Conservation (phyloP, 2,113 vertebrate species). For the Motacilla tschutschensis region DNA sequence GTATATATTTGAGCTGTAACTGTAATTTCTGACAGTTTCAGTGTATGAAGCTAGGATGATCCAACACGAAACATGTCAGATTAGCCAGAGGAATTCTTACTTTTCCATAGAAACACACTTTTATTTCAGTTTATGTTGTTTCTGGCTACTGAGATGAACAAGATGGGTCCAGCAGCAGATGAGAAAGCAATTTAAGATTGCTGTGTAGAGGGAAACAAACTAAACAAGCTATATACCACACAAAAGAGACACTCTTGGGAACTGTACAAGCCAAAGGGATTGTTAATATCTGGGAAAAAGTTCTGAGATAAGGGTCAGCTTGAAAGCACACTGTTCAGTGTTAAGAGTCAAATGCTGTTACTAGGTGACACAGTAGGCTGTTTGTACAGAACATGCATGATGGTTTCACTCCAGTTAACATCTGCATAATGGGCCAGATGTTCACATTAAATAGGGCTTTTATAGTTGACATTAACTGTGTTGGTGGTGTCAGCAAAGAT, state of each 20-base stretch:
- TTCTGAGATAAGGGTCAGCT: not conserved
- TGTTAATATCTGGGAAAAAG: not conserved
- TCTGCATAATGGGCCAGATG: not conserved
- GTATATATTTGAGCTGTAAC: not conserved
- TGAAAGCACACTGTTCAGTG: not conserved
- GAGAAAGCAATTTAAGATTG: conserved; percentile 6
- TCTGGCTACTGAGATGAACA: not conserved
- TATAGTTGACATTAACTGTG: not conserved
- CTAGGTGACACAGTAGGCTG: not conserved
- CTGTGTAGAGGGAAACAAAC: not conserved
- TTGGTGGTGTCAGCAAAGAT: not conserved
- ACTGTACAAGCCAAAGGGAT: not conserved
- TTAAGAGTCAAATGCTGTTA: not conserved
- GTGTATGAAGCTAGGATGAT: not conserved
- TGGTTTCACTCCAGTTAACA: conserved; percentile 26
- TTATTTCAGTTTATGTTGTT: conserved; percentile 11
- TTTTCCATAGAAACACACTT: not conserved
- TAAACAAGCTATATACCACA: not conserved
- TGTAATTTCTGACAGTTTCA: conserved; percentile 27
- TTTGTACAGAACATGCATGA: not conserved
- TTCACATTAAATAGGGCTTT: not conserved
- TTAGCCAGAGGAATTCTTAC: conserved; percentile 15
- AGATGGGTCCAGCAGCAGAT: not conserved
- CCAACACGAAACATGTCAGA: conserved; percentile 35
- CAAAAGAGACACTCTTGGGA: not conserved